Evolutionary conservation across 2,797 vertebrate genomes (phyloP), one percentile per base, ranked within the genome.

Genomic region (Accipiter fasciatus): DNA sequence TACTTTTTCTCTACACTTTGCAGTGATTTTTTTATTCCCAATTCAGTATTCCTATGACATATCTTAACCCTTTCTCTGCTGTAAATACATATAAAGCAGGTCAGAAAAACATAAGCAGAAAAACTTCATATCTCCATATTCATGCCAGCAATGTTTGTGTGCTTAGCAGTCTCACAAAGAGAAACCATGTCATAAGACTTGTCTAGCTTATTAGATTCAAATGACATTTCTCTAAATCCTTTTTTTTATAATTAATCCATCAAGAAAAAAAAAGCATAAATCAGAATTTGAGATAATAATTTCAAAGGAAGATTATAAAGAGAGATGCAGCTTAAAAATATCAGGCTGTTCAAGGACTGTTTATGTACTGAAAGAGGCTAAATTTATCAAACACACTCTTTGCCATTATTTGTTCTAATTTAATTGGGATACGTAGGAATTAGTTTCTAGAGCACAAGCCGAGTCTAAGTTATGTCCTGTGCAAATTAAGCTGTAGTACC

Each of bases 401-500:
- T 49, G 16, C 5, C 11, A 15, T 82, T 88, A 54, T 72, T 89
- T 66, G 10, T 88, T 88, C 20, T 78, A 55, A 47, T 54, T 65
- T 88, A 71, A 35, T 47, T 84, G 22, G 14, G 40, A 73, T 93
- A 73, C 26, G 46, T 13, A 66, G 21, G 29, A 77, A 85, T 84
- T 44, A 84, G 26, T 54, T 92, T n/a, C 40, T 73, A 64, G 29
- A 89, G 17, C 15, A 89, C 13, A 92, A 65, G 7, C 20, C 0
- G 1, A 83, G n/a, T 39, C 50, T 67, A 76, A 93, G 47, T 69
- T 94, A 76, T 58, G 16, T 62, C 47, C 20, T 52, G 58, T 80
- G 40, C 22, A 95, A 91, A 95, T 96, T 80, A 87, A 92, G 29
- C 80, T 89, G 67, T 77, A 78, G 49, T 70, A 93, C 75, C 55